Base-by-base conservation (phyloP, 2,888 invertebrate genomes). In the Bombyx huttoni region DNA sequence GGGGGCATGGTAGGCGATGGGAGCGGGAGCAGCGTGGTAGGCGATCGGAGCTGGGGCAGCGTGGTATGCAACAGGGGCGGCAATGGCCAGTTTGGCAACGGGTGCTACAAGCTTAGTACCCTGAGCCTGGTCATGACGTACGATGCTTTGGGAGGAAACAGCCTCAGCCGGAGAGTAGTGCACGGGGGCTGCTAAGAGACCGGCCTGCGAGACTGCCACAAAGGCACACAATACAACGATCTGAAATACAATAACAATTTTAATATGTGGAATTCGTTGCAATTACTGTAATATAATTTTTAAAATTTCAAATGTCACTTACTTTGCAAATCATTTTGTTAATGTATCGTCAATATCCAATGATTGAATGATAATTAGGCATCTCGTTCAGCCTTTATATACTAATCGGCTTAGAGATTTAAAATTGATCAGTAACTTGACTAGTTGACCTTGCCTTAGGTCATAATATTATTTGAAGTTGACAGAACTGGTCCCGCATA, bases 91-190 rank as follows among this genome's bases (percentile, higher is more conserved):
- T 50, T 62, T 59, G 45, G 58, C 49, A 54, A 67, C 46, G 13
- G 59, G 65, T 10, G 64, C 59, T 8, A 63, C 58, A 33, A 60
- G 50, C 58, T 54, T 52, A 54, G 56, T 56, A 75, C 68, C 13
- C 52, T 55, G 56, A 76, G 68, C n/a, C 60, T 62, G 70, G 69
- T 75, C 78, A 60, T 70, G 73, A 52, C 80, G 70, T 47, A 76
- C 64, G 58, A 75, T 70, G 64, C 64, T 74, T 53, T 75, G 75
- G 3, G 75, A 74, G 52, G 77, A 78, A 59, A 68, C 63, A 62
- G 67, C 62, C 70, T 77, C 53, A 48, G 73, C 69, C n/a, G 70
- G 56, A 34, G 71, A 70, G 60, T 71, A 69, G 64, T 78, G 77
- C 47, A 82, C 83, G 10, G 89, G 59, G 52, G 59, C 61, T 33